A percentile compares a stretch with the other conserved stretches of the same genome.
Conservation (phyloP, 1,140 invertebrate genomes). For the Vollenhovia emeryi region DNA sequence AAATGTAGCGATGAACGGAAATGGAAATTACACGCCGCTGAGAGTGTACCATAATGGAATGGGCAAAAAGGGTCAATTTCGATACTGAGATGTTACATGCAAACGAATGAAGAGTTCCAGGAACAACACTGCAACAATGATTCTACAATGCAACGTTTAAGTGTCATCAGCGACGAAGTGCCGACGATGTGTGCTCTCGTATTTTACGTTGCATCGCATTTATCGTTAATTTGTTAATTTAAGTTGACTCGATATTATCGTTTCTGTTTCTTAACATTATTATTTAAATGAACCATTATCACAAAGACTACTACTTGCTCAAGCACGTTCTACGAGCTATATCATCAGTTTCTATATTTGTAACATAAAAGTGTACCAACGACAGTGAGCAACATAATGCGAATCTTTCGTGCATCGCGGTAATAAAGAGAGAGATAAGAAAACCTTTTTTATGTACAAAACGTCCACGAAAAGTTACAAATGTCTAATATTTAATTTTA, state of each 20-base stretch:
- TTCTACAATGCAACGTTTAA: slow-evolving; percentile 18
- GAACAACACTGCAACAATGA: slow-evolving; percentile 53
- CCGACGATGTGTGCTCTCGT: slow-evolving; percentile 22
- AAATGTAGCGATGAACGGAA: slow-evolving; percentile 88
- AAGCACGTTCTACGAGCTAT: slow-evolving; percentile 48
- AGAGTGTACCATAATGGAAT: slow-evolving; percentile 92
- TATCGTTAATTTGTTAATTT: slow-evolving; percentile 44
- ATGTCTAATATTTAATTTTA: slow-evolving; percentile 32
- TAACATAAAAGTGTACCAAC: not conserved
- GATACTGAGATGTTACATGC: slow-evolving; percentile 86
- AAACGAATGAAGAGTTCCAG: slow-evolving; percentile 15
- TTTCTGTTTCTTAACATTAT: slow-evolving; percentile 32
- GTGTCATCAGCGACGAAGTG: slow-evolving; percentile 6
- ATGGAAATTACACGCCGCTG: slow-evolving; percentile 91
- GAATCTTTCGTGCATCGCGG: not conserved
- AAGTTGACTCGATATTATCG: slow-evolving; percentile 12
- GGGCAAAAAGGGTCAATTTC: slow-evolving; percentile 91
- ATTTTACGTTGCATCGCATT: slow-evolving; percentile 37
- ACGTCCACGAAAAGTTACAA: not conserved
- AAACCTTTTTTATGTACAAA: slow-evolving; percentile 17
- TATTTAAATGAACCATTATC: slow-evolving; percentile 46
- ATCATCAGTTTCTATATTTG: slow-evolving; percentile 48
- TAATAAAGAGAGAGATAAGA: not conserved
- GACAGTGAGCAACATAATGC: not conserved
- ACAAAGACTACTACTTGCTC: slow-evolving; percentile 44